Conservation (phyloP, 2,113 vertebrate species). For the Poeciliopsis turrubarensis region DNA sequence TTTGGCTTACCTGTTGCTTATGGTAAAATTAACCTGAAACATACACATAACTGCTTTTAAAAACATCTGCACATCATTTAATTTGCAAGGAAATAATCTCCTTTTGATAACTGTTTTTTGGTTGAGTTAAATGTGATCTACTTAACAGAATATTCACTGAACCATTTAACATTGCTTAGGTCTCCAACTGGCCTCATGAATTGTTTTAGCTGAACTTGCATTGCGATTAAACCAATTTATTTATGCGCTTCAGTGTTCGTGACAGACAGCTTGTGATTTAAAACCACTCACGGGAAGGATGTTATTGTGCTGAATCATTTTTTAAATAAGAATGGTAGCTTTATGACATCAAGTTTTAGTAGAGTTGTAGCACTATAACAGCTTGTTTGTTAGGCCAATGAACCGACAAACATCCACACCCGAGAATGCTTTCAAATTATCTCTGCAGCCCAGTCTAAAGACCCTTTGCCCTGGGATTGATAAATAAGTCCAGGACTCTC, state of each 20-base stretch:
- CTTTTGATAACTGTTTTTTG: not conserved
- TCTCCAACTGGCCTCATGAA: not conserved
- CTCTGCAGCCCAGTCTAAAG: not conserved
- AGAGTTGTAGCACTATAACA: not conserved
- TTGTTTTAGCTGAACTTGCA: not conserved
- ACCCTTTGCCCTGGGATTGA: not conserved
- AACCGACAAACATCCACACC: constrained; percentile 1
- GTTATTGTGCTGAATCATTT: not conserved
- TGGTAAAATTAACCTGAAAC: not conserved
- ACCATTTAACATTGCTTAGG: not conserved
- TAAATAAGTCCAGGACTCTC: not conserved
- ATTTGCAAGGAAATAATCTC: not conserved
- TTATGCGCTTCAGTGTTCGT: not conserved
- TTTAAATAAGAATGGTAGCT: not conserved
- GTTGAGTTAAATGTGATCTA: not conserved
- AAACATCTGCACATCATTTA: not conserved
- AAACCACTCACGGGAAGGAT: not conserved
- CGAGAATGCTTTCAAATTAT: not conserved
- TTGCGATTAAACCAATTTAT: not conserved
- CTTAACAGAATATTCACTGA: not conserved
- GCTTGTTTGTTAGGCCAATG: not conserved
- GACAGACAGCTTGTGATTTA: not conserved
- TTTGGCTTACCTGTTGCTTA: not conserved
- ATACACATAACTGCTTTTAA: not conserved
- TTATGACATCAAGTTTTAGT: not conserved